Conservation (phyloP, 2,797 vertebrate genomes). For the Sebastes steindachneri region DNA sequence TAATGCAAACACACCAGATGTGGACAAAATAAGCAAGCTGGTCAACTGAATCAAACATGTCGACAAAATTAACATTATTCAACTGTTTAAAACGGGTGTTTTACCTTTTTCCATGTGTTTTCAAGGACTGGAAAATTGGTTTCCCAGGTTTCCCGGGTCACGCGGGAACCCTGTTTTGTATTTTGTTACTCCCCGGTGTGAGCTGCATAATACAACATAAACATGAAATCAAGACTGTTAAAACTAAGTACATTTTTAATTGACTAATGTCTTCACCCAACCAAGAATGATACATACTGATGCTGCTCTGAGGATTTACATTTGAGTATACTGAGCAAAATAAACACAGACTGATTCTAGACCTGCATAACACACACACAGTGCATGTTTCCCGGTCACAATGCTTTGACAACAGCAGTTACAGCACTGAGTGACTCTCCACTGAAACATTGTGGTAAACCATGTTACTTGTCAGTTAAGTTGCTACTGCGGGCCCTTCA, state of each 20-base stretch:
- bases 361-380: background rate
- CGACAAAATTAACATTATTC: too few relatives aligned
- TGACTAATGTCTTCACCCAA: background rate
- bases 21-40: too few relatives aligned
- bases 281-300: background rate
- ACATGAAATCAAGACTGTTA: background rate
- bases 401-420: background rate
- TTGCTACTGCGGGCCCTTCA: background rate
- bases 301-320: background rate
- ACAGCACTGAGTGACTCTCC: background rate
- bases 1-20: too few relatives aligned
- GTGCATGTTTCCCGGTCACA: background rate
- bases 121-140: too few relatives aligned
- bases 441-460: background rate
- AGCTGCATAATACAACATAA: background rate
- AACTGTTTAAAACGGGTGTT: too few relatives aligned
- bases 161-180: too few relatives aligned
- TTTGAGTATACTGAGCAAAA: background rate
- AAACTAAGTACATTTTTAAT: conserved; percentile 39
- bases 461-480: background rate
- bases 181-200: background rate
- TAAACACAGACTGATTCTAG: background rate
- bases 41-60: too few relatives aligned
- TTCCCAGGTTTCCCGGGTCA: too few relatives aligned
- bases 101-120: too few relatives aligned